Base-by-base conservation (phyloP, 2,113 vertebrate species). In the Ascaphus truei region DNA sequence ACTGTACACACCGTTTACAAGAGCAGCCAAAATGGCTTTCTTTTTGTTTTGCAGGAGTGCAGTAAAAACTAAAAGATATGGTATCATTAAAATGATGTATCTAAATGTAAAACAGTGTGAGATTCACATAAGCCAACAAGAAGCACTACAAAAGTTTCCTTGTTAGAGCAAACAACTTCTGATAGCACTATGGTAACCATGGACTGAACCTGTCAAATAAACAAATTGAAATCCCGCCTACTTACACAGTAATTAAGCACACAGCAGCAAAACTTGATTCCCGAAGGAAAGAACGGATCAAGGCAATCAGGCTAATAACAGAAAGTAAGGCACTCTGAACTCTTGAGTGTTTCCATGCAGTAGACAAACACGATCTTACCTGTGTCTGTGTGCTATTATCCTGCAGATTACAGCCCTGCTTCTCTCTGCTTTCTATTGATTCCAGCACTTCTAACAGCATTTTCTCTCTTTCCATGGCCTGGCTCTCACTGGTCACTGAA, bases 321-420 rank as follows among this genome's bases (percentile, higher is more conserved):
- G 6, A 47, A 47, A 47, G 31, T 41, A 25, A 7, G 27, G n/a
- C n/a, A n/a, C n/a, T n/a, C 23, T 27, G 22, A 1, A n/a, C 20
- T 18, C 22, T 25, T 25, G 26, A 23, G 25, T 7, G 16, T 18
- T 10, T 16, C 22, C 29, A 10, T 29, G 15, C 68, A 50, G n/a
- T 72, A 75, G 72, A 36, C 79, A 37, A 79, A 80, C 81, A 81
- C 76, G 79, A 65, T 56, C 74, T 72, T 89, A 94, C 93, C 92
- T 84, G 84, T 47, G 90, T 93, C 74, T 93, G 91, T 13, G 90
- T 92, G 80, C 89, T 81, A 75, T 12, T 88, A 79, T 64, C 79
- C 33, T 33, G 82, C 73, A 87, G 76, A 65, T 87, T 82, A 81
- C 73, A 75, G 69, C 57, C 55, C 52, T 74, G 71, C 64, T 74